A percentile compares a stretch with the other conserved stretches of the same genome.
Conservation (phyloP, 2,888 invertebrate genomes). For the Dicycla oo region DNA sequence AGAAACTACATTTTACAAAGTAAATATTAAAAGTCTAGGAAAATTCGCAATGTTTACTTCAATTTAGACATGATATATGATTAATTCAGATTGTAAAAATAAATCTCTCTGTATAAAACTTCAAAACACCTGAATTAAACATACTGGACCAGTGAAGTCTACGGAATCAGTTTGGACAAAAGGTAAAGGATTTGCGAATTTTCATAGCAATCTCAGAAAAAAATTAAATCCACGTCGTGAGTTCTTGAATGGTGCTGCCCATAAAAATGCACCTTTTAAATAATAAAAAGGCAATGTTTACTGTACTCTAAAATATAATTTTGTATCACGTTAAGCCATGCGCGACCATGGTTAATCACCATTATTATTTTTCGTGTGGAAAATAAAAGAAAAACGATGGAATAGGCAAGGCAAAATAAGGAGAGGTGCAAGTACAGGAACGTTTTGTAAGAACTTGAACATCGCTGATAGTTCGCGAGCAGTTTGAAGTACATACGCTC, state of each 20-base stretch:
- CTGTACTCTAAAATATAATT: constrained; percentile 70
- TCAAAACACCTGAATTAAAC: constrained; percentile 46
- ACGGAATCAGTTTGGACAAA: constrained; percentile 41
- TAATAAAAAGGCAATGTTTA: constrained; percentile 72
- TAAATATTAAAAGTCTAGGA: constrained; percentile 75
- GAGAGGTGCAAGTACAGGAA: constrained; percentile 85
- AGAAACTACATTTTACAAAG: constrained; percentile 79
- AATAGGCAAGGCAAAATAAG: constrained; percentile 85
- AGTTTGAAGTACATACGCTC: constrained; percentile 77
- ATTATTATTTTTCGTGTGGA: constrained; percentile 74
- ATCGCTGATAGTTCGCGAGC: constrained; percentile 76
- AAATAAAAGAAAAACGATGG: constrained; percentile 75
- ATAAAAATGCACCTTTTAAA: constrained; percentile 79
- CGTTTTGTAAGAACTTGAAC: constrained; percentile 70
- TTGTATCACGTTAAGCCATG: constrained; percentile 82
- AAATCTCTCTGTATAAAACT: neutral
- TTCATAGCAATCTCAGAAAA: constrained; percentile 69
- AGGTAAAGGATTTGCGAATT: constrained; percentile 74
- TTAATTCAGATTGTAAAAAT: constrained; percentile 45
- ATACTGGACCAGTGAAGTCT: constrained; percentile 25
- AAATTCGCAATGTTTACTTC: constrained; percentile 73
- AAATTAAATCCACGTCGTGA: constrained; percentile 83
- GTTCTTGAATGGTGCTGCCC: constrained; percentile 89
- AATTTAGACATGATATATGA: constrained; percentile 27
- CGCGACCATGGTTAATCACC: constrained; percentile 85